phyloP scores from a whole-genome alignment of 2,797 vertebrate genomes.

The Xyrichtys novacula region DNA sequence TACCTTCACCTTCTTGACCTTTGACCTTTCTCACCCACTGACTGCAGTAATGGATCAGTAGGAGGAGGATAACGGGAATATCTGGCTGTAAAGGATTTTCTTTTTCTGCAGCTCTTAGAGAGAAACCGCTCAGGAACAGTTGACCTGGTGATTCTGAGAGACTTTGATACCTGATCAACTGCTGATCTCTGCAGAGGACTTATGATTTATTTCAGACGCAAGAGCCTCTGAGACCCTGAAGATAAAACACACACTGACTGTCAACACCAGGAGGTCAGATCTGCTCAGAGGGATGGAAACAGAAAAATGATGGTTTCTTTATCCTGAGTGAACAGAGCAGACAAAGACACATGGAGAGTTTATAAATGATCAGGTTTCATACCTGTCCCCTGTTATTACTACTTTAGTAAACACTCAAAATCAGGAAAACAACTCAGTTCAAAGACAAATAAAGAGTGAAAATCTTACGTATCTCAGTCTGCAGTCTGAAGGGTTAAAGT shows the following conservation, averaged over 20 bases:
- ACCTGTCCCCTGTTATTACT: too few relatives aligned
- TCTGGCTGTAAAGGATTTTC: conserved; percentile 9
- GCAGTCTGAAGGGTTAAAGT: neutral
- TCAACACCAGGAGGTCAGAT: neutral
- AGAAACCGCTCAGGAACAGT: conserved; percentile 16
- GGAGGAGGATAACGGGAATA: neutral
- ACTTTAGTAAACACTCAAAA: too few relatives aligned
- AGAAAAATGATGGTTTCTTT: neutral
- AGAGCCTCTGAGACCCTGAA: neutral
- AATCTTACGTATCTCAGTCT: neutral
- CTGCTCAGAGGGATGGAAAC: neutral
- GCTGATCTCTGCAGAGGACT: conserved; percentile 23
- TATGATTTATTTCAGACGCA: conserved; percentile 23
- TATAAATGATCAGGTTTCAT: too few relatives aligned
- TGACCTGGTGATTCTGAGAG: conserved; percentile 21
- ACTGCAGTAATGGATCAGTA: conserved; percentile 21
- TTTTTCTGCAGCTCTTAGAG: conserved; percentile 1
- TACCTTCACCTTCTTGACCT: conserved; percentile 24
- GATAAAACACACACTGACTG: too few relatives aligned
- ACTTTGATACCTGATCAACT: conserved; percentile 33
- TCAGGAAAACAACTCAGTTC: too few relatives aligned
- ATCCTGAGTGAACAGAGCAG: neutral
- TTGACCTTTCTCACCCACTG: conserved; percentile 23
- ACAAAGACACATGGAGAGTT: neutral
- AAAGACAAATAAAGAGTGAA: neutral